Conservation (phyloP, 2,888 invertebrate genomes). For the Eupithecia subumbrata region DNA sequence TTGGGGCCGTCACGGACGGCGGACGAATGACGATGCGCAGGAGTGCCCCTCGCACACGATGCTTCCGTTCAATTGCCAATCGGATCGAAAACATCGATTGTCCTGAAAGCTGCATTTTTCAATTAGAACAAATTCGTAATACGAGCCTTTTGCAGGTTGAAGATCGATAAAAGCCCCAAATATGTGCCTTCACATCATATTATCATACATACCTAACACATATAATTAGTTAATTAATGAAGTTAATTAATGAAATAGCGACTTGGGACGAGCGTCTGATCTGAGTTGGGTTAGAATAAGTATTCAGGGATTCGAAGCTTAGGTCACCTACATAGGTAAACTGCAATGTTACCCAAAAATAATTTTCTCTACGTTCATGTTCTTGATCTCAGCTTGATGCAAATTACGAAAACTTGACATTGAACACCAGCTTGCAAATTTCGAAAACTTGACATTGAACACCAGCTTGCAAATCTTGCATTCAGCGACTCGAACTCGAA, state of each 20-base stretch:
- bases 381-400: background rate
- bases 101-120: constrained; percentile 11
- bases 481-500: background rate
- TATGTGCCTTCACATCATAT: no score
- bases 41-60: constrained; percentile 70
- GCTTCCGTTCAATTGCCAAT: constrained; percentile 66
- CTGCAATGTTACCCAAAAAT: background rate
- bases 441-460: no score
- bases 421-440: no score
- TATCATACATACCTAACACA: no score
- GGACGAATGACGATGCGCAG: constrained; percentile 75
- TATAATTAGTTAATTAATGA: no score
- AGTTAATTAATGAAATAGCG: no score
- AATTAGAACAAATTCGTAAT: background rate
- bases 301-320: no score
- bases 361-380: background rate
- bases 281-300: no score
- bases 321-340: background rate
- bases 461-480: background rate
- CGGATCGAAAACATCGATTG: constrained; percentile 31
- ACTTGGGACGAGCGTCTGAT: no score
- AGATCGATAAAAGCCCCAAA: background rate
- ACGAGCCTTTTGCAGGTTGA: background rate
- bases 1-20: constrained; percentile 80
- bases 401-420: no score